phyloP scores from a whole-genome alignment of 2,888 invertebrate species.

The Andrena minutula region DNA sequence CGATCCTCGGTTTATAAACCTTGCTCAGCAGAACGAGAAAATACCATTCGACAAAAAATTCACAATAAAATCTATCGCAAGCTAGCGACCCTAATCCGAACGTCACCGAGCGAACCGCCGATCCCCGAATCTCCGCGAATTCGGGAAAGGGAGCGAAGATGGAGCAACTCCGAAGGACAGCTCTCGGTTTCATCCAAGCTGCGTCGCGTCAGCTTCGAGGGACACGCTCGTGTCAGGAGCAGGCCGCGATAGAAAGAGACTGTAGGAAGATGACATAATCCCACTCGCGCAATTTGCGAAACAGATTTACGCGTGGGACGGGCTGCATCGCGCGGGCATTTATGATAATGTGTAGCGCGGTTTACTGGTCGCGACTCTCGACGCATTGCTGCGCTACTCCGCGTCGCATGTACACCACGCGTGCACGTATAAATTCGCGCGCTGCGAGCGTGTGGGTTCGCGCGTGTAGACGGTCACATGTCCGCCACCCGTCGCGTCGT shows the following conservation, averaged over 20 bases:
- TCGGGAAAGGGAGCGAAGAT: constrained; percentile 1
- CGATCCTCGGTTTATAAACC: too few species aligned
- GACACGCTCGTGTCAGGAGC: constrained; percentile 50
- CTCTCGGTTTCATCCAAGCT: constrained; percentile 19
- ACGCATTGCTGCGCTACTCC: constrained; percentile 23
- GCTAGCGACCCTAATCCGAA: neutral
- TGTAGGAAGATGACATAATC: constrained; percentile 79
- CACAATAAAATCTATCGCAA: neutral
- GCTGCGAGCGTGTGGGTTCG: neutral
- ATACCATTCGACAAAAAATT: neutral
- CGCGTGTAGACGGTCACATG: constrained; percentile 17
- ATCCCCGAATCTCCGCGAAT: neutral
- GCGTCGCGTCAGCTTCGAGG: constrained; percentile 18
- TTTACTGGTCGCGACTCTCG: constrained; percentile 75
- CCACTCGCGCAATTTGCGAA: constrained; percentile 82
- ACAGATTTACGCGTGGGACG: constrained; percentile 84
- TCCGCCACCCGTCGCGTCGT: constrained; percentile 8
- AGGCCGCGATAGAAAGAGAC: constrained; percentile 59
- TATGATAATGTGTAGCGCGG: constrained; percentile 83
- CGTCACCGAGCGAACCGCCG: neutral
- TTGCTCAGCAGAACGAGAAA: neutral
- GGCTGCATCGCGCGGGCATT: constrained; percentile 79
- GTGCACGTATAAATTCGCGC: constrained; percentile 42
- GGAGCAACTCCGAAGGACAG: constrained; percentile 43
- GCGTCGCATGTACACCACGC: constrained; percentile 40